phyloP scores from a whole-genome alignment of 2,113 vertebrate species.

The Halichoeres trimaculatus region DNA sequence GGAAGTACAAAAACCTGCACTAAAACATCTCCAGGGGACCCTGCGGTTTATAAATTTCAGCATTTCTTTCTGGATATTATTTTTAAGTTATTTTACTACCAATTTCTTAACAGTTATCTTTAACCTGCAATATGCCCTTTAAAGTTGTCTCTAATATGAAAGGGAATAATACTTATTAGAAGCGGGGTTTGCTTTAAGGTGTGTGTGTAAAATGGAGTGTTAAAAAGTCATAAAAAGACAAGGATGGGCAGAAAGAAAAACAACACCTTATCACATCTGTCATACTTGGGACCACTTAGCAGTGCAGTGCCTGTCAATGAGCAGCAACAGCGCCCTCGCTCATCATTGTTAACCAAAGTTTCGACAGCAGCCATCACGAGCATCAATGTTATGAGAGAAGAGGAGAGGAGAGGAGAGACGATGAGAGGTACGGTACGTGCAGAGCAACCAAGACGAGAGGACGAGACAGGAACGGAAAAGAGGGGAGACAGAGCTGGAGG shows the following conservation, averaged over 20 bases:
- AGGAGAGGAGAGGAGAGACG: constrained; percentile 16
- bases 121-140: too few species aligned
- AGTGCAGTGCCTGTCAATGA: constrained; percentile 39
- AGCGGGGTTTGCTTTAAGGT: too few species aligned
- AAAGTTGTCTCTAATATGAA: too few species aligned
- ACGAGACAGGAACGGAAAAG: constrained; percentile 22
- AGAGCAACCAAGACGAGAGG: constrained; percentile 19
- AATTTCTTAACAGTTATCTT: too few species aligned
- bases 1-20: too few species aligned
- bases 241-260: neutral
- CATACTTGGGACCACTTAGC: neutral
- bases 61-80: too few species aligned
- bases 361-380: constrained; percentile 53
- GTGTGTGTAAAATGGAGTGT: neutral
- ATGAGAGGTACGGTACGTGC: constrained; percentile 24
- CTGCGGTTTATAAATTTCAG: too few species aligned
- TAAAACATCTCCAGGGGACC: too few species aligned
- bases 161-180: too few species aligned
- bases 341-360: constrained; percentile 46
- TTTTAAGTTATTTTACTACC: too few species aligned
- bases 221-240: neutral
- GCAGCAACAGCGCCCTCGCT: constrained; percentile 25
- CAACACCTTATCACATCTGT: neutral
- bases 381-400: constrained; percentile 43
- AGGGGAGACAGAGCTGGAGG: constrained; percentile 23